These are phyloP conservation scores for Patiria miniata DNA, from an alignment of 35 echinoderm and acorn worm genomes.

Conservation along the genomic window DNA sequence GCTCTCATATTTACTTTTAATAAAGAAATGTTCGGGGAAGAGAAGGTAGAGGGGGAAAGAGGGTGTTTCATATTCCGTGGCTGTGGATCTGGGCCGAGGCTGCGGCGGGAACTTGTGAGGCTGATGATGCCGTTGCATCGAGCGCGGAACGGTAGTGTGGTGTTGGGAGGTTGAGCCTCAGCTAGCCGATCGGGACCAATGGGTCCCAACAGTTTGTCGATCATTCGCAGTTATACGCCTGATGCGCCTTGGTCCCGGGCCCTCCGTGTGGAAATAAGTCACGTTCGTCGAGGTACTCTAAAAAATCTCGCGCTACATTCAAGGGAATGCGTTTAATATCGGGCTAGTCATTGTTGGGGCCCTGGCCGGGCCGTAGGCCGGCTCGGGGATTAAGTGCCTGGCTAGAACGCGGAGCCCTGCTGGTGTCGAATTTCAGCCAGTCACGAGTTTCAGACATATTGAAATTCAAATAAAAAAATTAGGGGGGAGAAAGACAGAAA, in stretches of 20 bases:
- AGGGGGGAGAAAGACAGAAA: background rate
- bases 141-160: too few species aligned
- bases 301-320: constrained; percentile 17
- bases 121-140: too few species aligned
- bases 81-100: too few species aligned
- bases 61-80: constrained; percentile 13
- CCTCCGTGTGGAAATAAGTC: constrained; percentile 16
- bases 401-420: background rate
- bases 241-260: background rate
- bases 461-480: constrained; percentile 26
- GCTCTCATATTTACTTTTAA: constrained; percentile 32
- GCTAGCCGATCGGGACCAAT: background rate
- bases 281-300: constrained; percentile 18
- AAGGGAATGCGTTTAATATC: constrained; percentile 32
- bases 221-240: background rate
- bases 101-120: too few species aligned
- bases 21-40: constrained; percentile 17
- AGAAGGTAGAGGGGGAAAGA: background rate
- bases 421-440: constrained; percentile 7
- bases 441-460: constrained; percentile 28
- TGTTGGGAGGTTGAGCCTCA: too few species aligned
- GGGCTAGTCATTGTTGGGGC: constrained; percentile 18
- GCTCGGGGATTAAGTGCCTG: constrained; percentile 25
- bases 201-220: constrained; percentile 21
- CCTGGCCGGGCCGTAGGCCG: background rate